Conservation (phyloP, 2,113 vertebrate genomes). For the Pelusios castaneus region DNA sequence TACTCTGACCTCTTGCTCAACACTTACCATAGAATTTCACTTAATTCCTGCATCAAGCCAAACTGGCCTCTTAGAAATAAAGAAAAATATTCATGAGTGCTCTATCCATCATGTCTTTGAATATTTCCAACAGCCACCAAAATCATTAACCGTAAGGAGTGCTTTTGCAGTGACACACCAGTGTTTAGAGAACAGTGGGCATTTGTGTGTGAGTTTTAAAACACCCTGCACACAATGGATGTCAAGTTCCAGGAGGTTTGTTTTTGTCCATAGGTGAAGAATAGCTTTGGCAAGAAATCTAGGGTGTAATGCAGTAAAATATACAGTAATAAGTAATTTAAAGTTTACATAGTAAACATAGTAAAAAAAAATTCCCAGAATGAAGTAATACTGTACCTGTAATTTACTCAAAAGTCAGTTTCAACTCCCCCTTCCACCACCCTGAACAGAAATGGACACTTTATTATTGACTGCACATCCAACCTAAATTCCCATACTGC, state of each 20-base stretch:
- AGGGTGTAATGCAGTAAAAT: background rate
- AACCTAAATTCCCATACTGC: background rate
- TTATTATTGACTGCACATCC: conserved; percentile 29
- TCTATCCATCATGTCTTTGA: background rate
- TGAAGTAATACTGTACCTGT: fast-evolving
- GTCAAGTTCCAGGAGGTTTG: background rate
- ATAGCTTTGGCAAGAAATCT: background rate
- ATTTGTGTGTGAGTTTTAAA: background rate
- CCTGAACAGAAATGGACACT: background rate
- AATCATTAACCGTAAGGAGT: background rate
- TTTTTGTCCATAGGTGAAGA: background rate
- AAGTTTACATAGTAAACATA: background rate
- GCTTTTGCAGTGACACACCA: background rate
- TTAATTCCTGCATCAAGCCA: background rate
- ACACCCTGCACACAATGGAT: background rate
- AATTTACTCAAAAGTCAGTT: background rate
- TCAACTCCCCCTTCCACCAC: background rate
- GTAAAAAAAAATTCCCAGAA: background rate
- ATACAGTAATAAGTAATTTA: background rate
- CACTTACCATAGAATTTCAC: background rate
- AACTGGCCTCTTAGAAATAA: background rate
- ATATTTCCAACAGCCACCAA: background rate
- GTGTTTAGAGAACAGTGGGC: background rate
- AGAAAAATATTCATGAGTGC: background rate
- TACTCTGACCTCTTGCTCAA: background rate